Evolutionary conservation across 92 coral and sea anemone genomes (phyloP), one percentile per base, ranked within the genome.

Genomic region (Diadumene lineata): DNA sequence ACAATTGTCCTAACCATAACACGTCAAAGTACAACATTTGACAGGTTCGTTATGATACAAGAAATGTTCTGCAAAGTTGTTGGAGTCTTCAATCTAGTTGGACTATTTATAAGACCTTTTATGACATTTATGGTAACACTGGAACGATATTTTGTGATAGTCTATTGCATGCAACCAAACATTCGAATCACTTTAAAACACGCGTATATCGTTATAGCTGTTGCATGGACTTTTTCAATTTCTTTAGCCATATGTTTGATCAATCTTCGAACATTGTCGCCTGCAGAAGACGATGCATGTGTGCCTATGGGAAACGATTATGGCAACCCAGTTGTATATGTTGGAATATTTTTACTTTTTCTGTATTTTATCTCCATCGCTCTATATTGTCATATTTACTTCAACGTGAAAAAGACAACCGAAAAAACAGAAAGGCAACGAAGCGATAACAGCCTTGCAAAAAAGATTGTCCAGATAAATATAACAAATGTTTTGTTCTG

Each of bases 371-470:
- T 50, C 7, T 69, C 74, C 18, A n/a, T 43, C 24, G 28, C 23
- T 31, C 26, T 69, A 69, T 69, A 69, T 69, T 31, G 31, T 23
- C 74, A 50, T 50, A 50, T 69, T 51, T 69, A 69, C 33, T 1
- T 69, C 7, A 53, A 69, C 25, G 56, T 69, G 21, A 69, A 48
- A 50, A 69, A 51, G 21, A 69, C 74, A 30, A 43, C 26, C 25
- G 32, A 69, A 31, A 69, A 33, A 17, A 19, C 74, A 4, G 60
- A 44, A 11, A 60, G 50, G 31, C 46, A 70, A 11, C 77, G 56
- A 21, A 60, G 70, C 24, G 87, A 83, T 53, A 77, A 56, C n/a
- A n/a, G 68, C 1, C 61, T 83, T 11, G 83, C 83, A 43, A 69
- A 55, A 46, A 66, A 67, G 10, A 76, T 83, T 56, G 69, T 61